These are phyloP conservation scores for Adelges cooleyi DNA, from an alignment of 1,140 invertebrate genomes.

Conservation along the genomic window DNA sequence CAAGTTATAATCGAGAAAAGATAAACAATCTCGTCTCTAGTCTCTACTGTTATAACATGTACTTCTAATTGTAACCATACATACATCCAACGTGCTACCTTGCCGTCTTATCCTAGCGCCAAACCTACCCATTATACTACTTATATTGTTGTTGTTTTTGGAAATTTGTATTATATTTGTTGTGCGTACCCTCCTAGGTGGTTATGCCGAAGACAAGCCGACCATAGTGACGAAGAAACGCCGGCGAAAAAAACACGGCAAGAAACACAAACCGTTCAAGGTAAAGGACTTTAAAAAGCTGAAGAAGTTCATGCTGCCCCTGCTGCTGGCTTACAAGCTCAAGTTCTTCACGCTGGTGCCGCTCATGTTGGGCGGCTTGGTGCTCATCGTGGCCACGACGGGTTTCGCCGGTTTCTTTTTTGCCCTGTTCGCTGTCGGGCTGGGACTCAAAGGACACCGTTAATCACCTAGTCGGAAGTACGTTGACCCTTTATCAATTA, in stretches of 20 bases:
- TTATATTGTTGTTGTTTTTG: no score
- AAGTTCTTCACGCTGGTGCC: slow-evolving; percentile 69
- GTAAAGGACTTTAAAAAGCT: slow-evolving; percentile 51
- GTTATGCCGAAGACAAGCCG: slow-evolving; percentile 25
- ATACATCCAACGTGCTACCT: no score
- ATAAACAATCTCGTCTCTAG: no score
- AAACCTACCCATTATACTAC: no score
- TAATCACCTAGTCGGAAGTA: neutral
- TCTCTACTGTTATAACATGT: no score
- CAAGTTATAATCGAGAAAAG: no score
- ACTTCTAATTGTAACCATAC: no score
- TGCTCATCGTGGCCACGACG: slow-evolving; percentile 59
- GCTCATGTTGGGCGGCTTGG: slow-evolving; percentile 56
- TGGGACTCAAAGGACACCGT: slow-evolving; percentile 41
- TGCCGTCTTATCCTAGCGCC: no score
- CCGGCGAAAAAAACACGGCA: slow-evolving; percentile 30
- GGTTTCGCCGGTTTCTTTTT: slow-evolving; percentile 74
- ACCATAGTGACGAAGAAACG: slow-evolving; percentile 29
- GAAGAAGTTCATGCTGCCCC: slow-evolving; percentile 52
- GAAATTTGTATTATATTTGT: neutral
- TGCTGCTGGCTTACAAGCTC: slow-evolving; percentile 66
- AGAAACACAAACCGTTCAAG: slow-evolving; percentile 33
- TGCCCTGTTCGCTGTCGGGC: slow-evolving; percentile 57
- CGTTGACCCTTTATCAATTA: no score
- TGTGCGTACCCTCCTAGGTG: no score